Conservation (phyloP, 2,113 vertebrate species). For the Nibea albiflora region DNA sequence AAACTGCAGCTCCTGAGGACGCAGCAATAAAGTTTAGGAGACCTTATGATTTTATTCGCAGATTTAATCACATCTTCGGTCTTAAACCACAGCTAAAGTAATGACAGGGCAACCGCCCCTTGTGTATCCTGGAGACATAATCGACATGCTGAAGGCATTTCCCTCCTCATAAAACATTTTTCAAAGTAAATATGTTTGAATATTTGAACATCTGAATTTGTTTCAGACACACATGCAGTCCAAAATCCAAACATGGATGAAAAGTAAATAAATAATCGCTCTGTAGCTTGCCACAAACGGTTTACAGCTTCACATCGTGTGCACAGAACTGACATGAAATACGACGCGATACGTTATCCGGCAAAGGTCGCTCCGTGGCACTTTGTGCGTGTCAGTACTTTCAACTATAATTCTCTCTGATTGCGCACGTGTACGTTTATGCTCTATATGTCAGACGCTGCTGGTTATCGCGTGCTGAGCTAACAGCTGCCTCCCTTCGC, state of each 20-base stretch:
- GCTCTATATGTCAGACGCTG: neutral
- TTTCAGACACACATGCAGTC: too few relatives aligned
- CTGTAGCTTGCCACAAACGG: neutral
- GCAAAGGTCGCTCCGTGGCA: neutral
- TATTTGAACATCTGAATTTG: too few relatives aligned
- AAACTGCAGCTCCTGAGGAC: neutral
- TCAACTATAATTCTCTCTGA: neutral
- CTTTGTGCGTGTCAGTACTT: neutral
- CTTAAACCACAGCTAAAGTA: neutral
- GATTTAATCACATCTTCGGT: neutral
- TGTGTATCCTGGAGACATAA: neutral
- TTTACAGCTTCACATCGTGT: neutral
- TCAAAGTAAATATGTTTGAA: neutral
- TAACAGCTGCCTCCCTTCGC: slow-evolving; percentile 57
- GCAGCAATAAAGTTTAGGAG: neutral
- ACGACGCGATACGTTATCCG: neutral
- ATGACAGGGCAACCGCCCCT: neutral
- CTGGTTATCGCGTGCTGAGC: slow-evolving; percentile 9
- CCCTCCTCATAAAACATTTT: neutral
- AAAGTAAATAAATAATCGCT: neutral
- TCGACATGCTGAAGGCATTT: neutral
- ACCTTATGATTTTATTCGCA: neutral
- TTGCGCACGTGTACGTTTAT: slow-evolving; percentile 2
- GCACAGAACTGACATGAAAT: neutral
- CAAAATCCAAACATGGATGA: neutral